Conservation (phyloP, 2,113 vertebrate species). For the Tautogolabrus adspersus region DNA sequence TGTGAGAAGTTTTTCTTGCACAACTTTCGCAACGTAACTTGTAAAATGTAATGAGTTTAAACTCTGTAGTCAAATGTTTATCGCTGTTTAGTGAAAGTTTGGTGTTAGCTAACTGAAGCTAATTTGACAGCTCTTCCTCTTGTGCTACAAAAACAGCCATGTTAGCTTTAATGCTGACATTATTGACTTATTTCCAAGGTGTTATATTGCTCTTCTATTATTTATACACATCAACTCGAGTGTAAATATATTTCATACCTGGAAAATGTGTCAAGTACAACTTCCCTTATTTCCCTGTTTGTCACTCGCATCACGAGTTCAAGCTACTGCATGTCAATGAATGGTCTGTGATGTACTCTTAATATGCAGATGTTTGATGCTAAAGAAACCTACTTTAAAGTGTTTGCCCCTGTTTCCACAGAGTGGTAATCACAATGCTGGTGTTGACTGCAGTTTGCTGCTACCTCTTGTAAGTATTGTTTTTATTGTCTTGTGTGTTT, state of each 20-base stretch:
- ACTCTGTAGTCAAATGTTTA: not conserved
- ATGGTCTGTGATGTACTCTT: not conserved
- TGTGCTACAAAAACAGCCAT: no score
- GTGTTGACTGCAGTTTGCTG: slow-evolving; percentile 95
- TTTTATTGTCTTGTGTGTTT: no score
- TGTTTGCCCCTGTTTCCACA: slow-evolving; percentile 68
- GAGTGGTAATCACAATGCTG: slow-evolving; percentile 97
- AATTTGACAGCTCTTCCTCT: not conserved
- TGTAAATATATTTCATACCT: not conserved
- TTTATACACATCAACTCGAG: not conserved
- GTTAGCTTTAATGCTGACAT: not conserved
- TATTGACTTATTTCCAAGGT: not conserved
- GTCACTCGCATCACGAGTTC: slow-evolving; percentile 52
- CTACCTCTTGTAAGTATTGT: slow-evolving; percentile 98
- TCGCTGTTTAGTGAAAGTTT: slow-evolving; percentile 7
- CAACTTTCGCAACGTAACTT: not conserved
- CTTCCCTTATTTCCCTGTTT: slow-evolving; percentile 55
- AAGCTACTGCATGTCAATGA: not conserved
- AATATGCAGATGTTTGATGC: not conserved
- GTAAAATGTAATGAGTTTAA: not conserved
- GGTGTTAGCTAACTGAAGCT: slow-evolving; percentile 28
- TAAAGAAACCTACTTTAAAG: not conserved
- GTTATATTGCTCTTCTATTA: not conserved
- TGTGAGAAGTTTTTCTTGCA: not conserved
- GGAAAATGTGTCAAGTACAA: slow-evolving; percentile 13